A percentile compares a stretch with the other conserved stretches of the same genome.
Evolutionary conservation across 2,113 vertebrate genomes (phyloP).

Genomic region (Chaetodon trifascialis): DNA sequence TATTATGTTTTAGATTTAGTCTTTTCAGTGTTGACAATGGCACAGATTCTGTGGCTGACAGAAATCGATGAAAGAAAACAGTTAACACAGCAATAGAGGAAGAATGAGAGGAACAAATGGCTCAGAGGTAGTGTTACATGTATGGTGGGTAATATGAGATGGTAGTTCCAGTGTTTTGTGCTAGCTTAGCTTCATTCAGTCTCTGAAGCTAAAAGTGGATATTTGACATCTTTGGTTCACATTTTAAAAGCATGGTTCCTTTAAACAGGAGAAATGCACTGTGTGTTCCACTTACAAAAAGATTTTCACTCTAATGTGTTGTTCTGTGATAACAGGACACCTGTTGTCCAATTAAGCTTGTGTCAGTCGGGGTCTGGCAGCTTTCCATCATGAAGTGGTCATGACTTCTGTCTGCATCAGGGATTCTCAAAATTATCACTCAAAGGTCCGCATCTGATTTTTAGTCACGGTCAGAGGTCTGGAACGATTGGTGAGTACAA

Average conservation of each 20-base stretch:
- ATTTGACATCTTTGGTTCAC: slow-evolving; percentile 29
- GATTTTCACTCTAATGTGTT: not conserved
- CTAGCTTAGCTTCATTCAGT: slow-evolving; percentile 47
- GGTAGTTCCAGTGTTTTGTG: slow-evolving; percentile 36
- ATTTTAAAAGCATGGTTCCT: not conserved
- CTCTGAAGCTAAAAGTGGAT: slow-evolving; percentile 1
- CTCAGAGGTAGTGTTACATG: slow-evolving; percentile 40
- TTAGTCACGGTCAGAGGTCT: too few species aligned
- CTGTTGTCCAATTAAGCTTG: not conserved
- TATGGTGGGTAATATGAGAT: slow-evolving; percentile 43
- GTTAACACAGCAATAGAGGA: slow-evolving; percentile 12
- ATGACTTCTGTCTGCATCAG: slow-evolving; percentile 8
- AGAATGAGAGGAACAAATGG: not conserved
- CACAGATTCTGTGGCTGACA: slow-evolving; percentile 25
- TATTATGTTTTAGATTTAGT: not conserved
- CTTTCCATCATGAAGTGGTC: slow-evolving; percentile 20
- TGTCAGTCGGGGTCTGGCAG: slow-evolving; percentile 12
- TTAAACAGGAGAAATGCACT: not conserved
- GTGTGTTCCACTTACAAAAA: not conserved
- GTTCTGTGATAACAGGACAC: not conserved
- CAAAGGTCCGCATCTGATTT: too few species aligned
- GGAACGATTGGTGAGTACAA: too few species aligned
- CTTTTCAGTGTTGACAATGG: slow-evolving; percentile 16
- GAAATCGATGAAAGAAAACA: slow-evolving; percentile 41
- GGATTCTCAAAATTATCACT: too few species aligned